phyloP scores from a whole-genome alignment of 1,140 invertebrate species.

The Mesaphorura yosii region DNA sequence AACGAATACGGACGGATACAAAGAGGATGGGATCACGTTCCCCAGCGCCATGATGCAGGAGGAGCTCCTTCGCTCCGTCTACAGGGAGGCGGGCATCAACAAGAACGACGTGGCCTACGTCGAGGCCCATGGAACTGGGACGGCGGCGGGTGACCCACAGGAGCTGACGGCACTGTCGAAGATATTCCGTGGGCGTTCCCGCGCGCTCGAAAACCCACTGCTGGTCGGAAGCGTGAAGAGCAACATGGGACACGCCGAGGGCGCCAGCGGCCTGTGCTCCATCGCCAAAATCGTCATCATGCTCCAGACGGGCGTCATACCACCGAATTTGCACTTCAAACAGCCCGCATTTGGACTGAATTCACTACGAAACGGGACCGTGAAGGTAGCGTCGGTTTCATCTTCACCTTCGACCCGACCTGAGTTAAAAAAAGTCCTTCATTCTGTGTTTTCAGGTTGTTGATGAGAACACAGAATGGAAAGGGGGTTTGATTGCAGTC shows the following conservation, averaged over 20 bases:
- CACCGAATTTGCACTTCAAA: slow-evolving; percentile 3
- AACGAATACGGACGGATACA: slow-evolving; percentile 78
- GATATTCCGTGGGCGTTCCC: slow-evolving; percentile 41
- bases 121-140: slow-evolving; percentile 42
- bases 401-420: too few relatives aligned
- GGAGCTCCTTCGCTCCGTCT: slow-evolving; percentile 66
- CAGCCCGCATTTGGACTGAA: neutral
- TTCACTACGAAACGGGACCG: slow-evolving; percentile 26
- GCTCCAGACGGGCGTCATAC: neutral
- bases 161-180: slow-evolving; percentile 40
- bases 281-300: slow-evolving; percentile 1
- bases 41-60: slow-evolving; percentile 74
- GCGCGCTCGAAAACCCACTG: too few relatives aligned
- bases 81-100: slow-evolving; percentile 65
- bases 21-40: slow-evolving; percentile 79
- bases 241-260: slow-evolving; percentile 49
- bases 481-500: slow-evolving; percentile 43
- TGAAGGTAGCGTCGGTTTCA: slow-evolving; percentile 36
- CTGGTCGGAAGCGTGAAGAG: slow-evolving; percentile 47
- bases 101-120: slow-evolving; percentile 62
- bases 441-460: too few relatives aligned
- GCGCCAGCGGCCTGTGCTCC: slow-evolving; percentile 33
- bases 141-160: slow-evolving; percentile 37
- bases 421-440: too few relatives aligned
- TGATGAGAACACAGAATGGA: slow-evolving; percentile 47